Evolutionary conservation across 2,113 vertebrate species (phyloP), one percentile per base, ranked within the genome.

Genomic region (Formicarius rufipectus): DNA sequence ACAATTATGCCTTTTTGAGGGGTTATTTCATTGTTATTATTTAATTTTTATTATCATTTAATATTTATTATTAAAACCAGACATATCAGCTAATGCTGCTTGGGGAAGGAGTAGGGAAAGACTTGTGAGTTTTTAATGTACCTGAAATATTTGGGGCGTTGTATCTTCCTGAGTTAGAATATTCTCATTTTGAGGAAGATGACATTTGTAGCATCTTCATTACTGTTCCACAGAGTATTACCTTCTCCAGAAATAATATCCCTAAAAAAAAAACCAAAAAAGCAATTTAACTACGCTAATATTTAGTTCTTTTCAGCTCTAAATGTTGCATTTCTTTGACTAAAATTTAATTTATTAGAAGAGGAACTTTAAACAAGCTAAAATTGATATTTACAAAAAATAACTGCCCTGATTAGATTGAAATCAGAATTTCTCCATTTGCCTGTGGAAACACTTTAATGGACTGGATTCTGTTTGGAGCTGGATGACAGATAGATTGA

Each of bases 351-450:
- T 90, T 83, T 83, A 67, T 88, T 81, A 15, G 10, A 59, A 77
- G 72, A 91, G 71, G 87, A 75, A 88, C 90, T 81, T 93, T 92
- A 94, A 96, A 91, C 87, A 93, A 78, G 56, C 16, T 39, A 84
- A 93, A 94, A 91, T 90, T 89, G 47, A 42, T 92, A 87, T 94
- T 94, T 94, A 82, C 69, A 79, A 72, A 95, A n/a, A 94, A 90
- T 87, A 93, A 73, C 40, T 14, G 52, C 33, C 30, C 33, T 76
- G 85, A 92, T 96, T 60, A 93, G 95, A 96, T 95, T 78, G 89
- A 96, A 93, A 96, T 94, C 86, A 87, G 60, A 73, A 87, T 93
- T 93, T 93, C 92, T 95, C 93, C 52, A 81, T 93, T 94, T 93
- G 81, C 73, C 62, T 62, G 39, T 95, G 84, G 80, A 95, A 96